Percentiles rank a stretch among this genome's conserved stretches.
phyloP scores from a whole-genome alignment of 2,113 vertebrate species.

The Myotis yumanensis region DNA sequence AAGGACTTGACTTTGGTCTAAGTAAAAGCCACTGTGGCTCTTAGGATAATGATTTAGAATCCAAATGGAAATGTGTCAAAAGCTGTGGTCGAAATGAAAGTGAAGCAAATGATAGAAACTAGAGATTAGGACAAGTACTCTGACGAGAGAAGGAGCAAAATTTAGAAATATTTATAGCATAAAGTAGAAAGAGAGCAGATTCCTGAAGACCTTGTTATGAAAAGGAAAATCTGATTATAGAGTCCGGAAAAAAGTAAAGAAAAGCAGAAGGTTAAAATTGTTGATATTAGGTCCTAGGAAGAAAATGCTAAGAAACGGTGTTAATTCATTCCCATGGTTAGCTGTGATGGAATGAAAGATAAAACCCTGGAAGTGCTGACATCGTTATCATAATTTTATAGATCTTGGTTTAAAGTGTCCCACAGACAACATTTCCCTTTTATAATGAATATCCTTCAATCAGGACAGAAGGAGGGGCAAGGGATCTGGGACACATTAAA shows the following conservation, averaged over 20 bases:
- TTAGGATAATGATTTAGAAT: slow-evolving; percentile 27
- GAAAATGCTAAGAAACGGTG: slow-evolving; percentile 14
- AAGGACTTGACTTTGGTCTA: not conserved
- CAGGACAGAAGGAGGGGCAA: slow-evolving; percentile 35
- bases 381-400: slow-evolving; percentile 36
- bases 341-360: not conserved
- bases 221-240: not conserved
- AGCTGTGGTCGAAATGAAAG: not conserved
- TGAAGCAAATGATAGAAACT: not conserved
- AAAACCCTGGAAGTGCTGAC: slow-evolving; percentile 1
- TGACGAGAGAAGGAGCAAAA: not conserved
- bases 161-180: slow-evolving; percentile 7
- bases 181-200: not conserved
- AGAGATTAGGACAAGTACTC: not conserved
- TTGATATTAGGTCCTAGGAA: not conserved
- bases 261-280: not conserved
- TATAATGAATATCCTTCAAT: slow-evolving; percentile 48
- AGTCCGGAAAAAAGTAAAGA: slow-evolving; percentile 24
- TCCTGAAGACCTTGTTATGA: slow-evolving; percentile 39
- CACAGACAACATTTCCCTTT: slow-evolving; percentile 47
- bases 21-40: slow-evolving; percentile 2
- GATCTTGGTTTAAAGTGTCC: slow-evolving; percentile 44
- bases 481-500: slow-evolving; percentile 61
- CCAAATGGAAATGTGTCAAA: not conserved
- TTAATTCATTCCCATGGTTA: not conserved